Percentiles rank a stretch among this genome's conserved stretches.
Conservation (phyloP, 2,888 invertebrate genomes). For the Eupithecia tripunctaria region DNA sequence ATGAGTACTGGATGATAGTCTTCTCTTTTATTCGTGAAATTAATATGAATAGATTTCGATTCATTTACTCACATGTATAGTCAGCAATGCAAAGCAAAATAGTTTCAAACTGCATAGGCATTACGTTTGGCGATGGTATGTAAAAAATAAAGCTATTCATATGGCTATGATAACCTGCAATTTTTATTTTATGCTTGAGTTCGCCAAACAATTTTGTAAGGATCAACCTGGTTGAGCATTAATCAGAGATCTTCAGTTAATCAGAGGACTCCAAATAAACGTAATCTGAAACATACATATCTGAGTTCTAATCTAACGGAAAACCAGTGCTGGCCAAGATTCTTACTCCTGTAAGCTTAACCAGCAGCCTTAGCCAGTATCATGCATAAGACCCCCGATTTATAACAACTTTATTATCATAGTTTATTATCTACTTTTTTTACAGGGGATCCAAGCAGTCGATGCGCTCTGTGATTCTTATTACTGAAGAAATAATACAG, state of each 20-base stretch:
- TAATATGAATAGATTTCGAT: no score
- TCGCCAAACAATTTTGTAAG: not conserved
- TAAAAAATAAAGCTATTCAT: not conserved
- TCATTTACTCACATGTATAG: no score
- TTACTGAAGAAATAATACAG: slow-evolving; percentile 12
- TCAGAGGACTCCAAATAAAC: not conserved
- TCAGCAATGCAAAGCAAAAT: no score
- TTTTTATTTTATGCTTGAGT: not conserved
- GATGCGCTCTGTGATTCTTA: slow-evolving; percentile 24
- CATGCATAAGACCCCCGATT: not conserved
- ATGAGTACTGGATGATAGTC: no score
- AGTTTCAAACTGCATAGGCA: no score
- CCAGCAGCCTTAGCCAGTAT: not conserved
- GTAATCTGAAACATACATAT: not conserved
- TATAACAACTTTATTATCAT: not conserved
- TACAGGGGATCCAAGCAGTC: slow-evolving; percentile 13
- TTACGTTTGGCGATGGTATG: no score
- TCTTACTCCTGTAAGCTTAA: no score
- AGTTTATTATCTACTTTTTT: not conserved
- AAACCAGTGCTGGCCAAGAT: not conserved
- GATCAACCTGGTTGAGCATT: not conserved
- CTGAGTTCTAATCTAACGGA: not conserved
- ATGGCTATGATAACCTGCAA: not conserved
- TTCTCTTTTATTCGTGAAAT: no score
- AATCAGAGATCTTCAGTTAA: not conserved